phyloP scores from a whole-genome alignment of 2,888 invertebrate genomes.

The Dione juno region DNA sequence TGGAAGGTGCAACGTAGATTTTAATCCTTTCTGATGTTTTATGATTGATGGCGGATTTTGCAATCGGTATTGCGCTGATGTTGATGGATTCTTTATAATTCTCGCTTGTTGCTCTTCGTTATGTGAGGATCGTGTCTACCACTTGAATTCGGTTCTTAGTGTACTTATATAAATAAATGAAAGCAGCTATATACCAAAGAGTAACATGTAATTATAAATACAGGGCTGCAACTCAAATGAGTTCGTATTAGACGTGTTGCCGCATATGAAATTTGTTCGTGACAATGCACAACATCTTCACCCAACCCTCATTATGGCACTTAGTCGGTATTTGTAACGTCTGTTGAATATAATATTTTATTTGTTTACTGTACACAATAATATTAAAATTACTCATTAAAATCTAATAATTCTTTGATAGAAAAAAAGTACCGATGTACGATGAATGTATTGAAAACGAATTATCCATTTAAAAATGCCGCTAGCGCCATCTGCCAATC shows the following conservation, averaged over 20 bases:
- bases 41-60: slow-evolving; percentile 83
- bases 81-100: slow-evolving; percentile 80
- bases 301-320: slow-evolving; percentile 32
- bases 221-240: slow-evolving; percentile 41
- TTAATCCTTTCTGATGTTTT: slow-evolving; percentile 84
- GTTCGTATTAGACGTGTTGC: slow-evolving; percentile 51
- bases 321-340: slow-evolving; percentile 9
- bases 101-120: slow-evolving; percentile 57
- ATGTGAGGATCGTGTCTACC: slow-evolving; percentile 57
- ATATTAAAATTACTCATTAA: slow-evolving; percentile 46
- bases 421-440: slow-evolving; percentile 40
- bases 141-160: slow-evolving; percentile 63
- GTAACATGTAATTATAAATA: slow-evolving; percentile 39
- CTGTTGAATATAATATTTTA: slow-evolving; percentile 3
- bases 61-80: slow-evolving; percentile 75
- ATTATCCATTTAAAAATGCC: slow-evolving; percentile 75
- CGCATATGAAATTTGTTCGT: slow-evolving; percentile 56
- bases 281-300: slow-evolving; percentile 51
- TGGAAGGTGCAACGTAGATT: slow-evolving; percentile 84
- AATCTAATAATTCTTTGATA: neutral
- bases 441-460: slow-evolving; percentile 49
- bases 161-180: slow-evolving; percentile 44
- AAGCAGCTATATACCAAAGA: slow-evolving; percentile 36
- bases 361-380: slow-evolving; percentile 19
- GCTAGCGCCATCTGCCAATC: slow-evolving; percentile 82